phyloP scores from a whole-genome alignment of 2,888 invertebrate genomes.

The Melanostoma scalare region DNA sequence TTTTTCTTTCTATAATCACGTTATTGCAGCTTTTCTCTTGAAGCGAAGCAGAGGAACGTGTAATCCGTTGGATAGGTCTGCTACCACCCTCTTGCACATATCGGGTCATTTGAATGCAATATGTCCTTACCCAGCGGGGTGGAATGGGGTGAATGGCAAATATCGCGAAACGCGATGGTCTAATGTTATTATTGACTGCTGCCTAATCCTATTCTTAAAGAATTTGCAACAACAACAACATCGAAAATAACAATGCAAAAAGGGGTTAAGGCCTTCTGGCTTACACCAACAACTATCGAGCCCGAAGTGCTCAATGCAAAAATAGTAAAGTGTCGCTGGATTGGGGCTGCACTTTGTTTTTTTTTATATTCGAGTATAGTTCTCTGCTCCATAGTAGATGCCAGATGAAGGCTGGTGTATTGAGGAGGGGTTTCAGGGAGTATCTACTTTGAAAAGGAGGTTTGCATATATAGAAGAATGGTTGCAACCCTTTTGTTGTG shows the following conservation, averaged over 20 bases:
- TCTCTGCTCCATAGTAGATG: background rate
- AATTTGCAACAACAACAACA: background rate
- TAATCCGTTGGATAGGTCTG: slow-evolving; percentile 46
- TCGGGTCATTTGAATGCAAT: slow-evolving; percentile 39
- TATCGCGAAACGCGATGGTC: slow-evolving; percentile 16
- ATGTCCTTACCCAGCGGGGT: slow-evolving; percentile 1
- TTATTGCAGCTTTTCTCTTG: slow-evolving; percentile 56
- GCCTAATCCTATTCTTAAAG: slow-evolving; percentile 32
- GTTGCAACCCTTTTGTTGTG: slow-evolving; percentile 50
- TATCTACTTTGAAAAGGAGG: background rate
- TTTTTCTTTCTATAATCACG: slow-evolving; percentile 41
- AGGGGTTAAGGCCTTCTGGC: slow-evolving; percentile 62
- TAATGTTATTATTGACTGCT: slow-evolving; percentile 41
- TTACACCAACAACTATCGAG: slow-evolving; percentile 11
- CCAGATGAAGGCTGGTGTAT: slow-evolving; percentile 11
- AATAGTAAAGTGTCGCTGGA: slow-evolving; percentile 27
- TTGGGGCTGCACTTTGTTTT: slow-evolving; percentile 6
- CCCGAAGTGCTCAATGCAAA: slow-evolving; percentile 25
- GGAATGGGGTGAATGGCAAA: slow-evolving; percentile 31
- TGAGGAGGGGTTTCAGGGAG: slow-evolving; percentile 1
- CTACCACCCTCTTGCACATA: slow-evolving; percentile 8
- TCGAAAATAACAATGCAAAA: slow-evolving; percentile 22
- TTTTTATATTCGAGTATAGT: slow-evolving; percentile 2
- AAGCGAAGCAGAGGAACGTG: slow-evolving; percentile 27
- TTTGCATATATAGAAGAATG: slow-evolving; percentile 8